Base-by-base conservation (phyloP, 2,888 invertebrate species). In the Ptychoptera albimana region DNA sequence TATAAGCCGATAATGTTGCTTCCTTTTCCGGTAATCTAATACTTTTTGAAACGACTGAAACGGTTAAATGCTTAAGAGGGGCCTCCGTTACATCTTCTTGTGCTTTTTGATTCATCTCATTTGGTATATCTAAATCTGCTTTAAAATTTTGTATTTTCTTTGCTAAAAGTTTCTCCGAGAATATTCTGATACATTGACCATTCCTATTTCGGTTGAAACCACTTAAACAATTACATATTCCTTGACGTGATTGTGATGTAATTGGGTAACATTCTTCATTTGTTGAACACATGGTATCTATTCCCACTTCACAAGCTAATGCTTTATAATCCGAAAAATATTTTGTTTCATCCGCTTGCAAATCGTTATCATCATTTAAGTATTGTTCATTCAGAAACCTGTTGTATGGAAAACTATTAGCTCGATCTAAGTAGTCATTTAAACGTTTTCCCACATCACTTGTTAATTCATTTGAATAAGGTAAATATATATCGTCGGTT, bases 21-120 rank as follows among this genome's bases (percentile, higher is more conserved):
- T 85, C 82, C 61, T 86, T 85, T 50, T 82, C 81, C 0, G 93
- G 93, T 45, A 92, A 65, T 49, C 75, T 72, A 5, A 93, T 81
- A 60, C 77, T 74, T 63, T 87, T 84, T 1, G 84, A 82, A 45
- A 77, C 70, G 13, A 81, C 82, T 10, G 79, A 78, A 1, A 88
- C 83, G 14, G 77, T 73, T 47, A 88, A 67, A 47, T 75, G 75
- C 57, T 81, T 81, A 47, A 75, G 64, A 31, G 73, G 23, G 3
- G 23, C 47, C 62, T 60, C 45, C 44, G 31, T 37, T 38, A 15
- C 39, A 13, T 43, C 45, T 44, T 49, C 44, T 45, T 41, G 36
- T 48, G 41, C 45, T 46, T 46, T 51, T 34, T 51, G 52, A 42
- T 56, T 52, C 47, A 45, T 43, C 44, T 47, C 38, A 47, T 48